phyloP scores from a whole-genome alignment of 2,888 invertebrate species.

The Meliscaeva auricollis region DNA sequence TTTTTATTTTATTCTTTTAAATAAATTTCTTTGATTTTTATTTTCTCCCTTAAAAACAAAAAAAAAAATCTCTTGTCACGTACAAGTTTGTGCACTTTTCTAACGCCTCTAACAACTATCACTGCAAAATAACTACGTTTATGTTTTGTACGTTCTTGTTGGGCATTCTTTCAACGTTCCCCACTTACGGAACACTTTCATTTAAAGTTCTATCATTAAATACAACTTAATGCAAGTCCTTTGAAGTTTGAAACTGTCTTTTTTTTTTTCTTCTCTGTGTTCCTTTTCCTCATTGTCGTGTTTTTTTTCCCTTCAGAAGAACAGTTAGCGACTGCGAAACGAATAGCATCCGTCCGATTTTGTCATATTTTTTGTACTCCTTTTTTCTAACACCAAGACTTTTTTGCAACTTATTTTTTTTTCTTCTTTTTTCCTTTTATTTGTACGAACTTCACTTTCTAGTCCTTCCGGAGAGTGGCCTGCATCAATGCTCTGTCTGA shows the following conservation, averaged over 20 bases:
- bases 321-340: conserved; percentile 12
- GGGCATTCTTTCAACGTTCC: conserved; percentile 41
- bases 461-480: not conserved
- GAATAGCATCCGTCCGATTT: conserved; percentile 50
- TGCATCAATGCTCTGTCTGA: not conserved
- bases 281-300: too few relatives aligned
- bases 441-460: conserved; percentile 1
- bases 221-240: conserved; percentile 68
- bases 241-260: conserved; percentile 61
- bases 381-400: conserved; percentile 39
- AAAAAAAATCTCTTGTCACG: conserved; percentile 22
- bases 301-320: not conserved
- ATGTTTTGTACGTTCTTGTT: not conserved
- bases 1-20: too few relatives aligned
- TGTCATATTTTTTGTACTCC: conserved; percentile 30
- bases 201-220: conserved; percentile 75
- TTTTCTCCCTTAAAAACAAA: too few relatives aligned
- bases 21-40: too few relatives aligned
- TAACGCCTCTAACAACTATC: conserved; percentile 42
- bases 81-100: conserved; percentile 53
- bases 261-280: not conserved
- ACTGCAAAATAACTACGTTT: conserved; percentile 1
- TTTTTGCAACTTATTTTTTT: conserved; percentile 25
- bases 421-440: not conserved
- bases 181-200: conserved; percentile 56